Percentiles rank a stretch among this genome's conserved stretches.
phyloP scores from a whole-genome alignment of 2,113 vertebrate species.

The Procavia capensis region DNA sequence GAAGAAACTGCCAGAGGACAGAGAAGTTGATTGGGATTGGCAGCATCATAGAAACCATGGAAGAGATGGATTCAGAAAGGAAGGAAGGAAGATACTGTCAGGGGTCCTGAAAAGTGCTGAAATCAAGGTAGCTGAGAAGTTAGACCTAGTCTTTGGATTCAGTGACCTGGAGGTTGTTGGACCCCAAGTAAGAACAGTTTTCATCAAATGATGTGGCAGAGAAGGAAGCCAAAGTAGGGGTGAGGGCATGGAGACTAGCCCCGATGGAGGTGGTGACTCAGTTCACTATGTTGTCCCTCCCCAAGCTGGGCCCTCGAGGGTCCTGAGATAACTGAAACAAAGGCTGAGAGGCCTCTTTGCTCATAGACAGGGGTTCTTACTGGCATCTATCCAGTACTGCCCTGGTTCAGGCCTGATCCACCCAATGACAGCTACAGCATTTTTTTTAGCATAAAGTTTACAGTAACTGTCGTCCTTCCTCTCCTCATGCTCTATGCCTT shows the following conservation, averaged over 20 bases:
- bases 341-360: background rate
- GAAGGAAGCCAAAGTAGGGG: background rate
- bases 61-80: background rate
- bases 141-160: background rate
- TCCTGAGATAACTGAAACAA: background rate
- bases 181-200: background rate
- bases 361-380: background rate
- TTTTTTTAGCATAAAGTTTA: background rate
- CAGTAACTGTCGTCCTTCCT: background rate
- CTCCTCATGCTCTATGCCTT: background rate
- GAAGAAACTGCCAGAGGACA: background rate
- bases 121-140: background rate
- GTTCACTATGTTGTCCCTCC: background rate
- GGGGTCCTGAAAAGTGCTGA: rapidly evolving
- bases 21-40: background rate
- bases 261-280: rapidly evolving
- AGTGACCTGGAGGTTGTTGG: background rate
- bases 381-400: background rate
- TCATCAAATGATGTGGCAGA: too few species aligned
- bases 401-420: background rate
- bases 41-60: background rate
- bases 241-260: background rate
- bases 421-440: background rate
- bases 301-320: background rate
- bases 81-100: background rate